A percentile compares a stretch with the other conserved stretches of the same genome.
phyloP scores from a whole-genome alignment of 2,797 vertebrate genomes.

The Ptychobarbus kaznakovi region DNA sequence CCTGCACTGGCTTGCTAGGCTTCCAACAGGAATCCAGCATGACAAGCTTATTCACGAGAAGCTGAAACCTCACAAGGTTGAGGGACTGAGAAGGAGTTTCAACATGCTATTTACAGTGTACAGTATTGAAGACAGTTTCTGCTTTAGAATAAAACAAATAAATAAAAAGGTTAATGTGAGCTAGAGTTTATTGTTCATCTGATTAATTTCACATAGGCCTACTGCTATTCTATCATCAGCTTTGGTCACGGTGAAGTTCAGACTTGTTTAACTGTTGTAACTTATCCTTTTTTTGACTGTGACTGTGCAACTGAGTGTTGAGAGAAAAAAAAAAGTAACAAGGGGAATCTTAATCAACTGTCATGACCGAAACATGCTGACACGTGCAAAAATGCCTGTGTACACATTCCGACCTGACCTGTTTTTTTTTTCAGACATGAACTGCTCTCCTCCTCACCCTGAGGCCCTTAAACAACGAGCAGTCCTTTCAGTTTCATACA shows the following conservation, averaged over 20 bases:
- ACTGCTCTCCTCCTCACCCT: constrained; percentile 26
- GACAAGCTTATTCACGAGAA: neutral
- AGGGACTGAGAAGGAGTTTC: neutral
- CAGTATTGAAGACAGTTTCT: neutral
- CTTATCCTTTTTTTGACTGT: neutral
- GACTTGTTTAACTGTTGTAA: neutral
- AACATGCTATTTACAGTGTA: neutral
- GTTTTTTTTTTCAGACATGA: neutral
- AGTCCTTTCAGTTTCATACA: constrained; percentile 39
- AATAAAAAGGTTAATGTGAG: neutral
- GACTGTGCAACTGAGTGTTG: neutral
- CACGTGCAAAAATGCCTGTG: neutral
- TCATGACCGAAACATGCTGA: neutral
- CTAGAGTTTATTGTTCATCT: neutral
- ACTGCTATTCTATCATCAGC: neutral
- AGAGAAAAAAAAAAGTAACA: neutral
- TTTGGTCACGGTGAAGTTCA: neutral
- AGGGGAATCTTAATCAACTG: neutral
- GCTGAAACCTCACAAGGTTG: neutral
- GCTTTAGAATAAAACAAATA: neutral
- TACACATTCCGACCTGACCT: constrained; percentile 18
- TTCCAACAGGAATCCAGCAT: constrained; percentile 19
- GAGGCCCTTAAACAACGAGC: constrained; percentile 17
- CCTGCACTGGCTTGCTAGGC: neutral
- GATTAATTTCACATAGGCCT: neutral